Conservation (phyloP, 2,113 vertebrate species). For the Ictidomys tridecemlineatus region DNA sequence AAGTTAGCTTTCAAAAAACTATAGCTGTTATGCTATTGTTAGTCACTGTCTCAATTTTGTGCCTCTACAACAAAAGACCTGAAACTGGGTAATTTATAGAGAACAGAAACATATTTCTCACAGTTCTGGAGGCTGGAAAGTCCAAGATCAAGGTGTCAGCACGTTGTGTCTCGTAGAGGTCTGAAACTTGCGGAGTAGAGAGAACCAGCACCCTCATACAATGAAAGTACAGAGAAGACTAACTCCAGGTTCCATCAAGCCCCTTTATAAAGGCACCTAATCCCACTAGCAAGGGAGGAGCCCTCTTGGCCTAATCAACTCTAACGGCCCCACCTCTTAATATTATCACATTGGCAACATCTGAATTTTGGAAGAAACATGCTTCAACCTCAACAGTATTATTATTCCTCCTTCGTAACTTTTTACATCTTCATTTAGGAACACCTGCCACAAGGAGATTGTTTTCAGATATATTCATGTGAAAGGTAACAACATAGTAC, state of each 20-base stretch:
- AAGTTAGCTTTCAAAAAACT: not conserved
- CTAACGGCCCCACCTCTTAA: not conserved
- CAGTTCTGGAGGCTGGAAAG: not conserved
- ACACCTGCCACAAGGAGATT: not conserved
- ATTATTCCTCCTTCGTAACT: not conserved
- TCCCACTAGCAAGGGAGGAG: not conserved
- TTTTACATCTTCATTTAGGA: not conserved
- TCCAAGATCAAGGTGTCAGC: not conserved
- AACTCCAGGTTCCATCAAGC: not conserved
- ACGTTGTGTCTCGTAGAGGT: not conserved
- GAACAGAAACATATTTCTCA: not conserved
- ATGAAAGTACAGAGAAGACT: not conserved
- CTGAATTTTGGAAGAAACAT: not conserved
- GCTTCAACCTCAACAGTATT: not conserved
- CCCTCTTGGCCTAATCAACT: not conserved
- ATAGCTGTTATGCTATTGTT: too few relatives aligned
- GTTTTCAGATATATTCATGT: constrained; percentile 23
- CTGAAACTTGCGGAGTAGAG: not conserved
- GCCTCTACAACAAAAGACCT: not conserved
- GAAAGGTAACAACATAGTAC: not conserved
- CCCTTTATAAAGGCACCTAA: not conserved
- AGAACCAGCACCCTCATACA: not conserved
- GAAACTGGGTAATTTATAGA: not conserved
- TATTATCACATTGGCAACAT: not conserved
- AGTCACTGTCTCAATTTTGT: not conserved